Evolutionary conservation across 2,113 vertebrate genomes (phyloP).

Genomic region (human (Homo sapiens)): DNA sequence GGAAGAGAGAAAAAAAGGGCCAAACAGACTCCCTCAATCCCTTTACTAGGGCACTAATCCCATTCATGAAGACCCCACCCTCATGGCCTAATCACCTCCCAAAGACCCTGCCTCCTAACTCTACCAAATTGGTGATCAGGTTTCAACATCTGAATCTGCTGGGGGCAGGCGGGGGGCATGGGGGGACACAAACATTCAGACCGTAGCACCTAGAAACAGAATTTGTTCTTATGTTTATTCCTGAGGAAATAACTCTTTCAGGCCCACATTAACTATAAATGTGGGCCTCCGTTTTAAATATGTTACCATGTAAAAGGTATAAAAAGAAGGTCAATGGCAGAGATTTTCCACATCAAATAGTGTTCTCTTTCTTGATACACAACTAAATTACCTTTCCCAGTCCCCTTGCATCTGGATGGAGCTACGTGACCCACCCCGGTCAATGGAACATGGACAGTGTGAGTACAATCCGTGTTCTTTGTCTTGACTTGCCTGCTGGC

Average conservation of each 20-base stretch:
- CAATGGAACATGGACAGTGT: neutral
- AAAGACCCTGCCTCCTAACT: neutral
- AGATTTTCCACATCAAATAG: neutral
- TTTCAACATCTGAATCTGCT: neutral
- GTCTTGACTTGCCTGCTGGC: neutral
- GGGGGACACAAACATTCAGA: neutral
- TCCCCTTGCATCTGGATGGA: neutral
- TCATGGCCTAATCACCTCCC: neutral
- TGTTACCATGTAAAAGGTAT: neutral
- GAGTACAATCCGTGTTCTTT: neutral
- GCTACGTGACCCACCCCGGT: neutral
- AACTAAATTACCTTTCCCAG: neutral
- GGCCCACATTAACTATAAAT: neutral
- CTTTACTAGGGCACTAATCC: neutral
- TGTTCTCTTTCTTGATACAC: neutral
- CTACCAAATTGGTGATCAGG: neutral
- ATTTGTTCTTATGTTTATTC: neutral
- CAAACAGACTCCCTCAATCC: neutral
- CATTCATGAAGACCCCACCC: neutral
- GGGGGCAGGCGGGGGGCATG: accelerated
- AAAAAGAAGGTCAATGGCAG: neutral
- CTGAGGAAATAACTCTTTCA: neutral
- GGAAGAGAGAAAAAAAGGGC: neutral
- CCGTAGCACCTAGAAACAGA: neutral
- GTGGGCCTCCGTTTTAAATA: neutral